Evolutionary conservation across 2,113 vertebrate species (phyloP).

Genomic region (Sinocyclocheilus maitianheensis): DNA sequence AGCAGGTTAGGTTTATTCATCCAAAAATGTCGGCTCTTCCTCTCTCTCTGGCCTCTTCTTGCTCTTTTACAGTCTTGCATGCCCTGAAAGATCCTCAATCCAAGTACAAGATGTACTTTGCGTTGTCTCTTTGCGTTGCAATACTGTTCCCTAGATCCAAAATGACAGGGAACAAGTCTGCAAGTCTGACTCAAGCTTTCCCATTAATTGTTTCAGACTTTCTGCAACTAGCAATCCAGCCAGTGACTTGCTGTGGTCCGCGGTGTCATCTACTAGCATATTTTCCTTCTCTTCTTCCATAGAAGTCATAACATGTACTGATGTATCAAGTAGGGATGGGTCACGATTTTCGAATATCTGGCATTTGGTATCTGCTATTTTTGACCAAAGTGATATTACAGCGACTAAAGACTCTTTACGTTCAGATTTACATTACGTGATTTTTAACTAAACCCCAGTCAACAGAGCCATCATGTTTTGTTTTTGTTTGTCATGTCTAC

Average conservation of each 20-base stretch:
- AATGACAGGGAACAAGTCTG: background rate
- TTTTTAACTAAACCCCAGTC: too few relatives aligned
- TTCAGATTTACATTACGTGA: too few relatives aligned
- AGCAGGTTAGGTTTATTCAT: constrained; percentile 5
- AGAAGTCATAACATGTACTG: background rate
- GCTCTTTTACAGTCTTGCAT: background rate
- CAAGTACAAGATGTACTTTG: constrained; percentile 2
- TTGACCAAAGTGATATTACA: too few relatives aligned
- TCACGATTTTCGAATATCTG: too few relatives aligned
- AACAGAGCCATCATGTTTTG: too few relatives aligned
- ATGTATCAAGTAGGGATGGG: background rate
- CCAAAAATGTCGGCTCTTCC: constrained; percentile 1
- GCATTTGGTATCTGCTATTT: too few relatives aligned
- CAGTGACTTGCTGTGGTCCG: background rate
- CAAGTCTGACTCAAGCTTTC: background rate
- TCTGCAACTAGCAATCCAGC: background rate
- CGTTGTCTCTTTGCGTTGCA: background rate
- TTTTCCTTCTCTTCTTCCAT: background rate
- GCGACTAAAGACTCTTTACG: too few relatives aligned
- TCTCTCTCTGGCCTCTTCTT: background rate
- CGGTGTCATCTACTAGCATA: background rate
- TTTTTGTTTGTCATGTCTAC: too few relatives aligned
- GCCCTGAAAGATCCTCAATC: background rate
- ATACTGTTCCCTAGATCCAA: background rate
- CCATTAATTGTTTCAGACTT: background rate